Evolutionary conservation across 2,113 vertebrate species (phyloP).

Genomic region (Actinemys pallida): DNA sequence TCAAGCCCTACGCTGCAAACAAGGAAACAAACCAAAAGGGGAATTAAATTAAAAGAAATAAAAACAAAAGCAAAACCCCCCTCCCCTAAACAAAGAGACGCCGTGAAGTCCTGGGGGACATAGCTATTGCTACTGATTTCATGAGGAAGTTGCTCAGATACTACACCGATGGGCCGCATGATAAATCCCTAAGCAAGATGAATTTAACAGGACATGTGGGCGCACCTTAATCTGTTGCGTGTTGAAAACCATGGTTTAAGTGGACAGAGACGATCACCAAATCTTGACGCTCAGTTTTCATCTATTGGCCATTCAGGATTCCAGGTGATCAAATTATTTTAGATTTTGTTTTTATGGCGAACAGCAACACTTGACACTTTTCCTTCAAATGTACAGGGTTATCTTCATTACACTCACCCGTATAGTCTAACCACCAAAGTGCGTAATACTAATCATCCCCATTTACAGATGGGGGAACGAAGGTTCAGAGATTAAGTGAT

Average conservation of each 20-base stretch:
- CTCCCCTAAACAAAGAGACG: not conserved
- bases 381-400: not conserved
- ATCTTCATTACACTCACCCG: not conserved
- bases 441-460: not conserved
- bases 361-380: not conserved
- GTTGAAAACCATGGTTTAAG: not conserved
- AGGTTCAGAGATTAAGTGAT: not conserved
- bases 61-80: not conserved
- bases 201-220: not conserved
- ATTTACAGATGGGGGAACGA: not conserved
- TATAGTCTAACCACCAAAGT: not conserved
- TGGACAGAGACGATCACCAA: not conserved
- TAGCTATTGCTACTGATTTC: not conserved
- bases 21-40: rapidly evolving
- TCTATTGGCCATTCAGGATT: not conserved
- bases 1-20: not conserved
- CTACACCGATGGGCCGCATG: rapidly evolving
- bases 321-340: not conserved
- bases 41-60: not conserved
- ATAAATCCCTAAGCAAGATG: not conserved
- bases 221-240: not conserved
- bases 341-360: not conserved
- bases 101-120: rapidly evolving
- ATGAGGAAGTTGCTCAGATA: not conserved
- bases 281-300: rapidly evolving